Evolutionary conservation across 2,797 vertebrate species (phyloP).

Genomic region (Psittacula echo): DNA sequence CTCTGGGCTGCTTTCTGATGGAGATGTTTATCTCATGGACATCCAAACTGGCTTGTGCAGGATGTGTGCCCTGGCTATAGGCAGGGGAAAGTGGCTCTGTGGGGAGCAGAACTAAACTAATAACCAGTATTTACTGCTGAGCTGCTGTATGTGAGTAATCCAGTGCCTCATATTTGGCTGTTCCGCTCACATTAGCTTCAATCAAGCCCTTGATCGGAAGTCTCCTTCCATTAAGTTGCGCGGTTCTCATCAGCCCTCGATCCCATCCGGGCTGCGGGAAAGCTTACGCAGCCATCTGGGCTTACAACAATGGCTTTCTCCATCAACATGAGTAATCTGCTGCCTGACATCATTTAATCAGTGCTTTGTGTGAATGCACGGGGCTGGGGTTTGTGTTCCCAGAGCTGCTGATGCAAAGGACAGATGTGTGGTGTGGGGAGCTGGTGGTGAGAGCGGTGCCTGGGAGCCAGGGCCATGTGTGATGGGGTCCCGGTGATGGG

Average conservation of each 20-base stretch:
- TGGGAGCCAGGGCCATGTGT: accelerated
- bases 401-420: not conserved
- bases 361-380: not conserved
- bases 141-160: not conserved
- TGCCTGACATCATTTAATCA: not conserved
- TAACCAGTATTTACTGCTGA: not conserved
- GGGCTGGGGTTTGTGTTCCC: not conserved
- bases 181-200: not conserved
- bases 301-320: slow-evolving; percentile 26
- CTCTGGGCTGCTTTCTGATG: not conserved
- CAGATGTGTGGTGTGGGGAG: accelerated
- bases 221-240: not conserved
- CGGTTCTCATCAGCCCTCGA: not conserved
- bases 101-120: not conserved
- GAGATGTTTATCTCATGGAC: accelerated
- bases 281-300: slow-evolving; percentile 24
- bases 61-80: accelerated
- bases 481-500: accelerated
- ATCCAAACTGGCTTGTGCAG: accelerated
- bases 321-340: slow-evolving; percentile 38
- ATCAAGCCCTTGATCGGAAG: not conserved
- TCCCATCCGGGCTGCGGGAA: not conserved
- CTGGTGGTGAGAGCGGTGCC: accelerated
- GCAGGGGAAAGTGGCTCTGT: not conserved
- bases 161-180: not conserved